Evolutionary conservation across 2,888 invertebrate species (phyloP).

Genomic region (Patella caerulea): DNA sequence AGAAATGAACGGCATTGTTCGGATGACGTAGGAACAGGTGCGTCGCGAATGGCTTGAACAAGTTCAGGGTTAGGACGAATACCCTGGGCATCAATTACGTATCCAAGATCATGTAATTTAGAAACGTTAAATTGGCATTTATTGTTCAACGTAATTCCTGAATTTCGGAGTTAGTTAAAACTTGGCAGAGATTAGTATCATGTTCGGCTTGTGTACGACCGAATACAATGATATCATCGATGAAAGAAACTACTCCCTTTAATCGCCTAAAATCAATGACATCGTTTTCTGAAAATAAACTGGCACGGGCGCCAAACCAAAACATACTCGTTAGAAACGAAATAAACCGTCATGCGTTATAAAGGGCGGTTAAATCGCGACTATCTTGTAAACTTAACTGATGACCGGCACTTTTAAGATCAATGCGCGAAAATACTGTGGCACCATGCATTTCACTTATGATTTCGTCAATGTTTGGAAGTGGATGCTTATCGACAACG

Average conservation of each 20-base stretch:
- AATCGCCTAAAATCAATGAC: neutral
- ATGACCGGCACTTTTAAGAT: neutral
- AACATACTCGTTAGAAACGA: neutral
- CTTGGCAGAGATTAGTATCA: neutral
- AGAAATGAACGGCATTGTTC: neutral
- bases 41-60: neutral
- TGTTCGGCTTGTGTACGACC: neutral
- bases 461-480: slow-evolving; percentile 3
- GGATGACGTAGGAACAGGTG: neutral
- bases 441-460: neutral
- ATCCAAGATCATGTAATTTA: neutral
- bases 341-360: neutral
- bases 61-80: neutral
- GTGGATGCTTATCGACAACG: neutral
- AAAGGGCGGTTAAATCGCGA: slow-evolving; percentile 4
- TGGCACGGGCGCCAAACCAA: neutral
- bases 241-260: too few species aligned
- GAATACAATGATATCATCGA: neutral
- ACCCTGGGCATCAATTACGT: neutral
- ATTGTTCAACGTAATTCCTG: neutral
- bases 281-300: neutral
- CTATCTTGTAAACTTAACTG: neutral
- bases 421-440: neutral
- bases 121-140: neutral
- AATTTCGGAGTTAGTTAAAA: neutral